A percentile compares a stretch with the other conserved stretches of the same genome.
Evolutionary conservation across 2,113 vertebrate genomes (phyloP).

Genomic region (Ceyx margarethae): DNA sequence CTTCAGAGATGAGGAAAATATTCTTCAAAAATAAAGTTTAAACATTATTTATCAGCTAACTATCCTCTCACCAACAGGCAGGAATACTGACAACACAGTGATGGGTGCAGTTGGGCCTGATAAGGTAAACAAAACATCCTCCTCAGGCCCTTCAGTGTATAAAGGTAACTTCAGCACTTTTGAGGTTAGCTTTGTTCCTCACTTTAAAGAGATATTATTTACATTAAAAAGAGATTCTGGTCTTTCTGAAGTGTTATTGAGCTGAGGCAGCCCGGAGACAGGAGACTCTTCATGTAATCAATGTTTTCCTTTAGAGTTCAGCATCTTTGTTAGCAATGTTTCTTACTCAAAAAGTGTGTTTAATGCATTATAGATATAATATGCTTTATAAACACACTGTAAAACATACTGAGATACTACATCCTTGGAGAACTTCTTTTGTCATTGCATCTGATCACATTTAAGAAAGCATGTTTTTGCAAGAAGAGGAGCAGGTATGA

Average conservation of each 20-base stretch:
- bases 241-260: slow-evolving; percentile 12
- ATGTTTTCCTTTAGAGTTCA: neutral
- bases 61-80: neutral
- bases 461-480: neutral
- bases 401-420: neutral
- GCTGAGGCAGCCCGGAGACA: neutral
- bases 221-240: neutral
- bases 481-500: neutral
- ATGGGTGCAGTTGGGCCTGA: neutral
- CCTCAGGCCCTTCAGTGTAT: neutral
- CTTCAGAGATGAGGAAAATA: neutral
- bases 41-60: neutral
- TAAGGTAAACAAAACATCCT: neutral
- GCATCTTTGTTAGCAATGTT: neutral
- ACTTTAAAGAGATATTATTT: neutral
- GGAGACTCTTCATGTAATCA: neutral
- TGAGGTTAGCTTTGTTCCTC: neutral
- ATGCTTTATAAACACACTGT: neutral
- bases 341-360: neutral
- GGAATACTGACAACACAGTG: neutral
- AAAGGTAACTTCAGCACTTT: neutral
- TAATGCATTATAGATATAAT: neutral
- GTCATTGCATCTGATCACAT: neutral
- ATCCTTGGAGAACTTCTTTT: neutral
- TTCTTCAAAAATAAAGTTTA: neutral